Conservation (phyloP, 2,113 vertebrate genomes). For the Paramisgurnus dabryanus region DNA sequence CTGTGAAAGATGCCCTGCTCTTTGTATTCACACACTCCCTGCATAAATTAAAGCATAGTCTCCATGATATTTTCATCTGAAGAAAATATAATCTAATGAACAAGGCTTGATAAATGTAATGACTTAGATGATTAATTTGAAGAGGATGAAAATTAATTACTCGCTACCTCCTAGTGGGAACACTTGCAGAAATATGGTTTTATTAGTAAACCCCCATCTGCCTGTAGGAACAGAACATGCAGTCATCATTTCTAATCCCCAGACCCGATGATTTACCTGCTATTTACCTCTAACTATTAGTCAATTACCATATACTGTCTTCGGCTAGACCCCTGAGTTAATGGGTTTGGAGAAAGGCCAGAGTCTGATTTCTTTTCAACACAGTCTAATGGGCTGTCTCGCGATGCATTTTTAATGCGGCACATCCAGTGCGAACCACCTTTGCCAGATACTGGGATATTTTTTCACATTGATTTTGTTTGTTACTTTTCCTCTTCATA, state of each 20-base stretch:
- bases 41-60: constrained; percentile 22
- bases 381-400: constrained; percentile 70
- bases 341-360: constrained; percentile 69
- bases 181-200: constrained; percentile 24
- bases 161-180: not conserved
- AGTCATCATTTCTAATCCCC: constrained; percentile 57
- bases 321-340: constrained; percentile 63
- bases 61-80: constrained; percentile 9
- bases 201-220: constrained; percentile 51
- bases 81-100: constrained; percentile 17
- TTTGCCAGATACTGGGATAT: constrained; percentile 55
- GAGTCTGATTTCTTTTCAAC: constrained; percentile 69
- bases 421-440: constrained; percentile 55
- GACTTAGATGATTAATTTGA: constrained; percentile 41
- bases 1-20: not conserved
- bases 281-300: constrained; percentile 69
- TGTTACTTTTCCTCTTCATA: constrained; percentile 9
- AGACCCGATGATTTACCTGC: constrained; percentile 62
- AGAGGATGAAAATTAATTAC: constrained; percentile 40
- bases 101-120: constrained; percentile 32
- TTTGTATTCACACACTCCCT: constrained; percentile 10
- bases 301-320: constrained; percentile 68
- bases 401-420: constrained; percentile 68
- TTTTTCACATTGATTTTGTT: constrained; percentile 66
- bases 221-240: constrained; percentile 47